Percentiles rank a stretch among this genome's conserved stretches.
phyloP scores from a whole-genome alignment of 2,888 invertebrate species.

The Labia minor region DNA sequence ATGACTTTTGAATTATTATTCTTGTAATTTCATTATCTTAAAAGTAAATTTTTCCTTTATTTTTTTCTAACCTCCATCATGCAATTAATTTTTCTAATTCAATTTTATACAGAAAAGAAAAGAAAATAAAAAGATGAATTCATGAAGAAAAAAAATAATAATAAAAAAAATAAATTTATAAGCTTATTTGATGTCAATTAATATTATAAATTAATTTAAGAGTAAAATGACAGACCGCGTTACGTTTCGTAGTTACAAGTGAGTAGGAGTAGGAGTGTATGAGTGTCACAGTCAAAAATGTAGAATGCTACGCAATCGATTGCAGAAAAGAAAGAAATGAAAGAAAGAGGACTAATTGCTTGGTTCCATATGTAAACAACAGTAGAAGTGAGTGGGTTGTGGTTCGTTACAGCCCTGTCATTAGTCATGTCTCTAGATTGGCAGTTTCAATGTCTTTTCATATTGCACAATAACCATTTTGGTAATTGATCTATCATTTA shows the following conservation, averaged over 20 bases:
- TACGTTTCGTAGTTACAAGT: too few species aligned
- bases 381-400: background rate
- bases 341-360: background rate
- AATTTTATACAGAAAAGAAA: background rate
- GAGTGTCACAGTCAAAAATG: too few species aligned
- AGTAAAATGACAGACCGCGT: too few species aligned
- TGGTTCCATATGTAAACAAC: background rate
- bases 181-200: background rate
- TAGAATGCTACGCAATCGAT: background rate
- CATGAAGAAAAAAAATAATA: too few species aligned
- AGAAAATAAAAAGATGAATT: too few species aligned
- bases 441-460: background rate
- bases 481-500: background rate
- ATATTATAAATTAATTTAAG: background rate
- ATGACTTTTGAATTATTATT: background rate
- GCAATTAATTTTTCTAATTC: too few species aligned
- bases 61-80: background rate
- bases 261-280: too few species aligned
- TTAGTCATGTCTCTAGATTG: background rate
- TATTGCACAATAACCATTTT: background rate
- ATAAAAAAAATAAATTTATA: too few species aligned
- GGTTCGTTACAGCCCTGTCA: background rate
- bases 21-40: background rate
- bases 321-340: background rate
- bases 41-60: background rate